Conservation (phyloP, 2,113 vertebrate species). For the Ophthalmolycus amberensis region DNA sequence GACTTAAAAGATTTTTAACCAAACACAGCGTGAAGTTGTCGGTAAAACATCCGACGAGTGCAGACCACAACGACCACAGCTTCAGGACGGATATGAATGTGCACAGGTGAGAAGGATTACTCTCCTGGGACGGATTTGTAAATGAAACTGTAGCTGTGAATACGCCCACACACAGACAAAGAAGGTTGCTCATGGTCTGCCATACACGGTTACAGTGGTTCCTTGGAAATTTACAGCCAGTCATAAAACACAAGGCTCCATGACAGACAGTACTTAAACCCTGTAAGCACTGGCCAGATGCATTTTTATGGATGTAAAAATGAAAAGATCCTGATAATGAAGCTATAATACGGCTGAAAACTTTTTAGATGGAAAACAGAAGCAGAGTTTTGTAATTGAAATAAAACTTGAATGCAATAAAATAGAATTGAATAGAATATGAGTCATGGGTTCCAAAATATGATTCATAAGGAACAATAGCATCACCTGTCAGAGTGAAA, state of each 20-base stretch:
- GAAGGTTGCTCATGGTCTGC: slow-evolving; percentile 34
- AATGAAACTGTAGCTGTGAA: slow-evolving; percentile 59
- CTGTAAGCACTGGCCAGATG: slow-evolving; percentile 10
- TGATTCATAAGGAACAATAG: slow-evolving; percentile 14
- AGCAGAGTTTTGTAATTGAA: background rate
- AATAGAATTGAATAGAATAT: background rate
- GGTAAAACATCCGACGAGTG: slow-evolving; percentile 11
- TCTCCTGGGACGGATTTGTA: slow-evolving; percentile 52
- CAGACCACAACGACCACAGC: slow-evolving; percentile 4
- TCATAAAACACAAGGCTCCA: slow-evolving; percentile 51
- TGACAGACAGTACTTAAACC: slow-evolving; percentile 15
- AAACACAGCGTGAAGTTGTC: slow-evolving; percentile 25
- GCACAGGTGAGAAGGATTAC: slow-evolving; percentile 32
- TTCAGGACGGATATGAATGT: slow-evolving; percentile 20
- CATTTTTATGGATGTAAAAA: background rate
- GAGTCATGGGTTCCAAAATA: slow-evolving; percentile 18
- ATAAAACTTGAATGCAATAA: slow-evolving; percentile 6
- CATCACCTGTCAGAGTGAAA: slow-evolving; percentile 27
- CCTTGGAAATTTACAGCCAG: slow-evolving; percentile 66
- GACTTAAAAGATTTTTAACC: slow-evolving; percentile 14
- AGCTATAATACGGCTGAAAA: background rate
- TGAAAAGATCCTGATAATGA: background rate
- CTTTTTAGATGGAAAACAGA: slow-evolving; percentile 22
- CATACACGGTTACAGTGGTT: slow-evolving; percentile 46
- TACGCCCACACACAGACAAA: slow-evolving; percentile 56